These are phyloP conservation scores for Hyperoplus immaculatus DNA, from an alignment of 2,797 vertebrate genomes.

Conservation along the genomic window DNA sequence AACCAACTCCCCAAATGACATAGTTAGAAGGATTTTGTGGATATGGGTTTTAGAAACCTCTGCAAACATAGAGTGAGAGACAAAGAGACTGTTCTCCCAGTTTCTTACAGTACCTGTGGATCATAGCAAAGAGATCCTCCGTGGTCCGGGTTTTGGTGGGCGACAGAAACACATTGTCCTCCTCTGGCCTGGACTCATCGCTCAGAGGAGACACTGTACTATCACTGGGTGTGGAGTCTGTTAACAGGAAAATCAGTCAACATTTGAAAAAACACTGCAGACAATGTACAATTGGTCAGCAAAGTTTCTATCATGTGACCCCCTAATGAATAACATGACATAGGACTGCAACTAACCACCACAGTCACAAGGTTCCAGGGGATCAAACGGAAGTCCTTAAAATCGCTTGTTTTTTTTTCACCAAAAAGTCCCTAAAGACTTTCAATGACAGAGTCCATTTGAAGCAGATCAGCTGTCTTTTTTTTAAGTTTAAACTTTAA, in stretches of 20 bases:
- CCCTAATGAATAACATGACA: too few relatives aligned
- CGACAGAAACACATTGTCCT: slow-evolving; percentile 91
- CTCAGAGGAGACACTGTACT: slow-evolving; percentile 84
- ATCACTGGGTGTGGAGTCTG: slow-evolving; percentile 90
- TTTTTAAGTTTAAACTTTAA: too few relatives aligned
- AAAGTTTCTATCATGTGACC: background rate
- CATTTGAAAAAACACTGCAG: background rate
- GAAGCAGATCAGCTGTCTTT: too few relatives aligned
- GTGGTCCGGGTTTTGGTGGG: slow-evolving; percentile 94
- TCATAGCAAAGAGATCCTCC: slow-evolving; percentile 97
- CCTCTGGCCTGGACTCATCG: slow-evolving; percentile 88
- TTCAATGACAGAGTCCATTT: too few relatives aligned
- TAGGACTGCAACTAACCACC: background rate
- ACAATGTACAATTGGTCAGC: background rate
- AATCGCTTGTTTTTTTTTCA: too few relatives aligned
- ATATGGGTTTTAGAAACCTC: background rate
- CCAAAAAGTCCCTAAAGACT: too few relatives aligned
- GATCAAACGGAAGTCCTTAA: too few relatives aligned
- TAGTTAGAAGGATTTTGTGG: too few relatives aligned
- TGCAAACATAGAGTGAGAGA: background rate
- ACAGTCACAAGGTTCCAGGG: too few relatives aligned
- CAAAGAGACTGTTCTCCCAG: background rate
- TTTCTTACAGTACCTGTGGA: slow-evolving; percentile 90
- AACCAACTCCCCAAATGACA: too few relatives aligned
- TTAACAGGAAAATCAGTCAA: slow-evolving; percentile 29